A percentile compares a stretch with the other conserved stretches of the same genome.
Evolutionary conservation across 2,888 invertebrate species (phyloP).

Genomic region (Rhogogaster chlorosoma): DNA sequence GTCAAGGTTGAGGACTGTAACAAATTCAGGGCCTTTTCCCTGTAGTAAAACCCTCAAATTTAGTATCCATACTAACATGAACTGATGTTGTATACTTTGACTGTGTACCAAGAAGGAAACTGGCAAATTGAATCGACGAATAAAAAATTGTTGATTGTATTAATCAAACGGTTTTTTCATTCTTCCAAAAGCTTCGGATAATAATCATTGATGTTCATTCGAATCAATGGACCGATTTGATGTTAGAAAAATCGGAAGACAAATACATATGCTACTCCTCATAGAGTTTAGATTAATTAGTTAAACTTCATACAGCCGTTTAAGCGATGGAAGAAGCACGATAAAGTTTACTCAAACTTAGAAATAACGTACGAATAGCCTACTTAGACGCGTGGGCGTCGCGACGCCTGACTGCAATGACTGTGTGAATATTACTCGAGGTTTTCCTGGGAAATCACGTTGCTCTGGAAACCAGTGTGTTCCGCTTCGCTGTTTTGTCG

Average conservation of each 20-base stretch:
- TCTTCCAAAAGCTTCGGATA: not conserved
- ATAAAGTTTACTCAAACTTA: not conserved
- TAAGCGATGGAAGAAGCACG: not conserved
- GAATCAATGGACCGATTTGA: not conserved
- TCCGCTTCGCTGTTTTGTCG: slow-evolving; percentile 2
- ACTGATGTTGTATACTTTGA: not conserved
- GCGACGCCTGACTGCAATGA: not conserved
- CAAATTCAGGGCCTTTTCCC: slow-evolving; percentile 27
- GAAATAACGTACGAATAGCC: not conserved
- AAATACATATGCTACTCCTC: not conserved
- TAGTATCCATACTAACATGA: not conserved
- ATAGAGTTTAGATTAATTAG: not conserved
- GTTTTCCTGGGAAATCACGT: not conserved
- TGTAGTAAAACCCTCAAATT: slow-evolving; percentile 33
- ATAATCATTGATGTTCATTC: not conserved
- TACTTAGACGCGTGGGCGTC: not conserved
- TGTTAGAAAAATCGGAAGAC: not conserved
- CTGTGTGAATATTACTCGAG: not conserved
- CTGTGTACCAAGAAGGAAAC: not conserved
- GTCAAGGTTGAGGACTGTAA: slow-evolving; percentile 17
- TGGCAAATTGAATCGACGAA: not conserved
- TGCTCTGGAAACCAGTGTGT: slow-evolving; percentile 12
- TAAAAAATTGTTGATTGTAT: not conserved
- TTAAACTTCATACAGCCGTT: not conserved
- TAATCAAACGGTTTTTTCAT: not conserved